Evolutionary conservation across 2,888 invertebrate genomes (phyloP), one percentile per base, ranked within the genome.

Genomic region (Scaptomyza reducta): DNA sequence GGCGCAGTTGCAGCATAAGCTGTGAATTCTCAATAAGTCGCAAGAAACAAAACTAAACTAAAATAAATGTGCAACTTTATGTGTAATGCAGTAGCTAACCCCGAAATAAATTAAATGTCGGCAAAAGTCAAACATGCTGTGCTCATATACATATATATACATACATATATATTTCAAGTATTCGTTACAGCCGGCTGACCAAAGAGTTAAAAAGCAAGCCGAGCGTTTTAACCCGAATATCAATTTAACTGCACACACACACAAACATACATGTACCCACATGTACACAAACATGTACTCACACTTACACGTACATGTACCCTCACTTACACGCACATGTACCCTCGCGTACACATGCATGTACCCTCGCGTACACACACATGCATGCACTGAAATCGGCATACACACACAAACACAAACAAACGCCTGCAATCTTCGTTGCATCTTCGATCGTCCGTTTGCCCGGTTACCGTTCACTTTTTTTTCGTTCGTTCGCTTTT

Each of bases 61-160:
- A 11, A 18, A 25, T 22, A 46, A 55, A 49, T 65, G 64, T 62
- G 35, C 18, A 55, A 69, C 51, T 33, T 38, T 31, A 55, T 81
- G 84, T 74, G 84, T 85, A 85, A 88, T 87, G 79, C 79, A 81
- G 88, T 88, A 87, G 84, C 88, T 65, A 54, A 49, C 72, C 51
- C 33, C 13, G 31, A 31, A 45, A 50, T n/a, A 22, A 35, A 25
- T 16, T 14, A 14, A 84, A 58, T 74, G 85, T 79, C 87, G 87
- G 87, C 88, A 76, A 70, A 77, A 74, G 79, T 77, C 77, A 80
- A 80, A 79, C 67, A 76, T 59, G n/a, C 38, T 11, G 31, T 31
- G 7, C n/a, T n/a, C n/a, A n/a, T n/a, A n/a, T n/a, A n/a, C n/a
- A n/a, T n/a, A n/a, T n/a, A n/a, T n/a, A n/a, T n/a, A n/a, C 25